Conservation (phyloP, 2,797 vertebrate species). For the Leuciscus waleckii region DNA sequence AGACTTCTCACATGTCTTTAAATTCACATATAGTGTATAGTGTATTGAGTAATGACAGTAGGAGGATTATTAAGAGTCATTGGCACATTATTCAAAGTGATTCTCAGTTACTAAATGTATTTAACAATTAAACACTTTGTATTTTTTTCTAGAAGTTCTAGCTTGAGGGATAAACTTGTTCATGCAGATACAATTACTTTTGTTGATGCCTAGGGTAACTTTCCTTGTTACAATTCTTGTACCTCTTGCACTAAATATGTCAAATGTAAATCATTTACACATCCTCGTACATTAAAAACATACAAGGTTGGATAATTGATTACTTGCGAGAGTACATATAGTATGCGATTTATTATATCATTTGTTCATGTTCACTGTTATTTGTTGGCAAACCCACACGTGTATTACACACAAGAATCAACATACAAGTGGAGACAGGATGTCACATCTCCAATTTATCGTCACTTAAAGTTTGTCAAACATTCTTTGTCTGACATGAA, state of each 20-base stretch:
- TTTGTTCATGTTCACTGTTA: neutral
- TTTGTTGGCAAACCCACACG: neutral
- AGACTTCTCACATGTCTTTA: no score
- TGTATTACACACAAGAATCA: neutral
- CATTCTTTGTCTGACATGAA: no score
- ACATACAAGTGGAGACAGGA: neutral
- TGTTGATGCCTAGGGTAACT: neutral
- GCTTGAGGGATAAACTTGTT: no score
- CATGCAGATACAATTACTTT: no score
- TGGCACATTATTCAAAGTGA: neutral
- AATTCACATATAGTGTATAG: no score
- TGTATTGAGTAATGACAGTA: neutral
- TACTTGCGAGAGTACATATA: neutral
- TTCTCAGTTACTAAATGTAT: neutral
- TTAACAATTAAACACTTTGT: neutral
- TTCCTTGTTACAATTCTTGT: neutral
- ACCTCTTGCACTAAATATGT: neutral
- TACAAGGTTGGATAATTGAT: neutral
- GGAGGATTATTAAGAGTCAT: neutral
- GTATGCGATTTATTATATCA: no score
- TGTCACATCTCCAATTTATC: neutral
- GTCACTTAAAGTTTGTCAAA: no score
- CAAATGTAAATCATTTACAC: neutral
- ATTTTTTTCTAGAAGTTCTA: neutral
- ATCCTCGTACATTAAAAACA: neutral